Evolutionary conservation across 2,113 vertebrate species (phyloP).

Genomic region (Perca fluviatilis): DNA sequence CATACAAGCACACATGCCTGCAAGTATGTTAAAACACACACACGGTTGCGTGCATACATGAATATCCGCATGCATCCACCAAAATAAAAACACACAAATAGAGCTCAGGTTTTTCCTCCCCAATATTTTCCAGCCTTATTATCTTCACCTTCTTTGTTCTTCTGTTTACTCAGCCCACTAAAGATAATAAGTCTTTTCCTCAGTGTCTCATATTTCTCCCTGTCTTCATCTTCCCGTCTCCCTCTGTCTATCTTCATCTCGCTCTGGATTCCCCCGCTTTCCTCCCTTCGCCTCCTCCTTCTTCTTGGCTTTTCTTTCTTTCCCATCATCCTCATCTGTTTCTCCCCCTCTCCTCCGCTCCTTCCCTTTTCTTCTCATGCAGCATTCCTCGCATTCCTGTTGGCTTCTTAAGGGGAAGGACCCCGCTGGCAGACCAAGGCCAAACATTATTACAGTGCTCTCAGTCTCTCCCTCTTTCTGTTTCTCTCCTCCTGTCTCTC

Average conservation of each 20-base stretch:
- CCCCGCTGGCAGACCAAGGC: slow-evolving; percentile 78
- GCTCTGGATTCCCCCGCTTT: slow-evolving; percentile 20
- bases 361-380: slow-evolving; percentile 73
- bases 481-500: slow-evolving; percentile 24
- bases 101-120: slow-evolving; percentile 29
- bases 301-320: slow-evolving; percentile 43
- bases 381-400: slow-evolving; percentile 83
- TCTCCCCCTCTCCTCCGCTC: slow-evolving; percentile 53
- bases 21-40: slow-evolving; percentile 14
- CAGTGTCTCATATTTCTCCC: slow-evolving; percentile 45
- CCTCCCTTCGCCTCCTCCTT: slow-evolving; percentile 9
- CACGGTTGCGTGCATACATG: slow-evolving; percentile 1
- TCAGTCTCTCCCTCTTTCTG: slow-evolving; percentile 22
- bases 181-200: slow-evolving; percentile 70
- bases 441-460: slow-evolving; percentile 78
- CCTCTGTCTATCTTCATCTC: slow-evolving; percentile 40
- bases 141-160: slow-evolving; percentile 65
- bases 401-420: slow-evolving; percentile 82
- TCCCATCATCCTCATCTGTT: slow-evolving; percentile 54
- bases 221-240: slow-evolving; percentile 41
- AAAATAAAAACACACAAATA: slow-evolving; percentile 46
- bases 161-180: slow-evolving; percentile 64
- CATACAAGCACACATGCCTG: too few relatives aligned
- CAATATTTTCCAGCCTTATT: slow-evolving; percentile 65
- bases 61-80: slow-evolving; percentile 4